Evolutionary conservation across 2,113 vertebrate species (phyloP).

Genomic region (Dipodomys merriami): DNA sequence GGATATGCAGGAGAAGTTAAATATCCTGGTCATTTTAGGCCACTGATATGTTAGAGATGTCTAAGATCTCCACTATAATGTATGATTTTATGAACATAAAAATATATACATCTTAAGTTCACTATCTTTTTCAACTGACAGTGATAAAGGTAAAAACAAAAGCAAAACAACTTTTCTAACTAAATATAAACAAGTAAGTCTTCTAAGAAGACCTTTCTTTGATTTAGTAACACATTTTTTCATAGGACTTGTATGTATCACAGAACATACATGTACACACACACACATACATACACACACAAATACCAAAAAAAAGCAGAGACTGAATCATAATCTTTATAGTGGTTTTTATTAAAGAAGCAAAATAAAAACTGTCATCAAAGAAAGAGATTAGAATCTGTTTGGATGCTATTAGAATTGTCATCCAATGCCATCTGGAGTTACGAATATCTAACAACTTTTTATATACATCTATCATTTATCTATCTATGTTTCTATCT

Average conservation of each 20-base stretch:
- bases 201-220: constrained; percentile 46
- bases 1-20: background rate
- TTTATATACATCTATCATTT: background rate
- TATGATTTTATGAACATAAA: background rate
- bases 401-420: constrained; percentile 69
- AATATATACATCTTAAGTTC: background rate
- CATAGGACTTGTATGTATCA: background rate
- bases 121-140: background rate
- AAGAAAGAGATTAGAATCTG: constrained; percentile 65
- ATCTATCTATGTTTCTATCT: no score
- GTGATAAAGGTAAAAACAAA: background rate
- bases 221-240: background rate
- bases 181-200: background rate
- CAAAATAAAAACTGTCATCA: constrained; percentile 64
- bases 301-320: background rate
- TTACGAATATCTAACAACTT: background rate
- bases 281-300: no score
- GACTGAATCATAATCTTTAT: background rate
- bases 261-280: background rate
- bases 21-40: background rate
- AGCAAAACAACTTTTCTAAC: background rate
- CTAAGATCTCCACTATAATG: background rate
- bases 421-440: constrained; percentile 38
- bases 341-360: constrained; percentile 68
- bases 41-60: background rate